Evolutionary conservation across 1,140 invertebrate species (phyloP), one percentile per base, ranked within the genome.

Genomic region (Lepidurus packardi): DNA sequence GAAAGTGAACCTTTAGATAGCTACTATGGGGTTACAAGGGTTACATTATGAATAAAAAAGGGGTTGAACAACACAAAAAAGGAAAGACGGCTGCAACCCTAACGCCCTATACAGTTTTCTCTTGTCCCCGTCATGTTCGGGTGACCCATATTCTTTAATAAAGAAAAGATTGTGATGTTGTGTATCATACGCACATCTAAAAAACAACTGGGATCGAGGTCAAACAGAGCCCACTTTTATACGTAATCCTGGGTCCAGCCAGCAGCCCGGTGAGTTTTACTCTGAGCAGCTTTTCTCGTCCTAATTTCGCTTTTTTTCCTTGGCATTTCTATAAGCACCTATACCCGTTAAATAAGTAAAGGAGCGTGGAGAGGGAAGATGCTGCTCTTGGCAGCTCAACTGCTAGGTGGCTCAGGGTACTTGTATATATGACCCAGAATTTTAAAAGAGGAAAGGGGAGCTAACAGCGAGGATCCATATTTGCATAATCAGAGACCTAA

Each of bases 221-320:
- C 53, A 65, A 13, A 65, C 16, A 65, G 16, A 65, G 53, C 53
- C 53, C 53, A 65, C 21, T 65, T 65, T 65, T 65, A 16, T 65
- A 65, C 53, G 53, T 21, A 65, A 21, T 16, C 16, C n/a, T 7
- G 16, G 8, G 53, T 65, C 53, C 53, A 21, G 53, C 16, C 53
- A 65, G n/a, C 21, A 21, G 13, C 53, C 13, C n/a, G 16, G 21
- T 65, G 53, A 65, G 53, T 65, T 13, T 16, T 65, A n/a, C 53
- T n/a, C 53, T 21, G 21, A 65, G 21, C 13, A 34, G 53, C n/a
- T n/a, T 16, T 65, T n/a, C 53, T 65, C 53, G 53, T 65, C 53
- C 53, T 21, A 65, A 16, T 65, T 65, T 65, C n/a, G 21, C 53
- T 65, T n/a, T 65, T 65, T 65, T 65, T 65, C 53, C 53, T n/a